phyloP scores from a whole-genome alignment of 2,797 vertebrate species.

The Neosilurus mollespiculum region DNA sequence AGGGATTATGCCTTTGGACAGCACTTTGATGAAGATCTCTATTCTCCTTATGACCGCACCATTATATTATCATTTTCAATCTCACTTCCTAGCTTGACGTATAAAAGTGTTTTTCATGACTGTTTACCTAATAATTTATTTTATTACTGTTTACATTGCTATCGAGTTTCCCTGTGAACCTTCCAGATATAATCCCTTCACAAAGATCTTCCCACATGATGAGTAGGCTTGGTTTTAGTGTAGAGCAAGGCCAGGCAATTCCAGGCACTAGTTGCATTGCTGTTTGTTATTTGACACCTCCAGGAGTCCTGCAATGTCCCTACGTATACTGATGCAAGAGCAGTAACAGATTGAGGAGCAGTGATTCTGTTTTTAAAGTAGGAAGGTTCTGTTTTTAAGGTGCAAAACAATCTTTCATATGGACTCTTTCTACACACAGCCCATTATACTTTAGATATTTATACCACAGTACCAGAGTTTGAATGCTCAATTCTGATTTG shows the following conservation, averaged over 20 bases:
- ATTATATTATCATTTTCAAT: neutral
- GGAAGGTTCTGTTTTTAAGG: conserved; percentile 14
- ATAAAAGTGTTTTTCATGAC: neutral
- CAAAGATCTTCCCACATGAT: neutral
- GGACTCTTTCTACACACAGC: conserved; percentile 10
- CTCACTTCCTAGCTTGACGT: neutral
- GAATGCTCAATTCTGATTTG: conserved; percentile 7
- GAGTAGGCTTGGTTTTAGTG: conserved; percentile 12
- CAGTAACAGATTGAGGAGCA: conserved; percentile 31
- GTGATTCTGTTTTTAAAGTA: conserved; percentile 23
- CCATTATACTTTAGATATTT: neutral
- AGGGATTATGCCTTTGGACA: neutral
- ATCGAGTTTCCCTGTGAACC: neutral
- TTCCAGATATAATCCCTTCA: neutral
- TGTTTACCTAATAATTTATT: neutral
- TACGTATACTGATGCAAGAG: conserved; percentile 43
- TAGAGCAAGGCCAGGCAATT: conserved; percentile 26
- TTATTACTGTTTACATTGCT: neutral
- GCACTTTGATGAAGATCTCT: neutral
- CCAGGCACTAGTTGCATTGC: conserved; percentile 18
- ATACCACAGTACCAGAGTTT: neutral
- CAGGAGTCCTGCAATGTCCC: conserved; percentile 31
- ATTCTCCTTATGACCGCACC: neutral
- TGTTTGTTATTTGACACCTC: conserved; percentile 34
- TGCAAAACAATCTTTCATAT: conserved; percentile 15